Percentiles rank a stretch among this genome's conserved stretches.
Evolutionary conservation across 2,113 vertebrate genomes (phyloP).

Genomic region (Pardalotus punctatus): DNA sequence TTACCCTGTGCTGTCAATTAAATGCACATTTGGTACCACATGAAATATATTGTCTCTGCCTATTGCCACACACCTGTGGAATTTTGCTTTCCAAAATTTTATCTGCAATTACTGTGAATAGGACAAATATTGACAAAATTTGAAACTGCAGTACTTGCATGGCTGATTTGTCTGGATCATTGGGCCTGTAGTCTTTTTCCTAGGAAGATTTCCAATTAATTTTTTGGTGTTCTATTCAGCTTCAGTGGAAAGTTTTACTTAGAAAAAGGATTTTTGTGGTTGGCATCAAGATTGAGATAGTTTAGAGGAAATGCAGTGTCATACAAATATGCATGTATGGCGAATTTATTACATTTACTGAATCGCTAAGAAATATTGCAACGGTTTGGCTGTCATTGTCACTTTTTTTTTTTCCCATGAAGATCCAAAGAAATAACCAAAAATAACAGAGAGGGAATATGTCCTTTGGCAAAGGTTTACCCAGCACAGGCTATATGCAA

Average conservation of each 20-base stretch:
- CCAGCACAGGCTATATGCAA: accelerated
- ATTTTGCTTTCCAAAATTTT: background rate
- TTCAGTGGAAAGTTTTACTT: background rate
- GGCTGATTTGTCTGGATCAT: background rate
- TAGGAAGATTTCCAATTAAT: background rate
- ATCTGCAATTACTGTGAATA: no score
- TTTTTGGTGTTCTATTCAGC: background rate
- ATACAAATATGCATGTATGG: background rate
- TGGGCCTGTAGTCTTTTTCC: background rate
- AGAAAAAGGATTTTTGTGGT: background rate
- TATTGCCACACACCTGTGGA: background rate
- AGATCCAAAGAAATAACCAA: background rate
- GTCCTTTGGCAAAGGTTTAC: background rate
- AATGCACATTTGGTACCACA: background rate
- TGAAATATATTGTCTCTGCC: background rate
- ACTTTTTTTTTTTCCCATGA: background rate
- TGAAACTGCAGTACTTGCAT: background rate
- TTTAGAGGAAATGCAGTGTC: background rate
- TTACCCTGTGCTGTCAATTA: background rate
- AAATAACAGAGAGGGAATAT: background rate
- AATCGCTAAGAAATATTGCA: background rate
- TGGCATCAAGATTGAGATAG: background rate
- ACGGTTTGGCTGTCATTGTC: background rate
- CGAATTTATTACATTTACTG: background rate
- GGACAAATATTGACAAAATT: background rate